Percentiles rank a stretch among this genome's conserved stretches.
Evolutionary conservation across 1,140 invertebrate species (phyloP).

Genomic region (Melitaea cinxia): DNA sequence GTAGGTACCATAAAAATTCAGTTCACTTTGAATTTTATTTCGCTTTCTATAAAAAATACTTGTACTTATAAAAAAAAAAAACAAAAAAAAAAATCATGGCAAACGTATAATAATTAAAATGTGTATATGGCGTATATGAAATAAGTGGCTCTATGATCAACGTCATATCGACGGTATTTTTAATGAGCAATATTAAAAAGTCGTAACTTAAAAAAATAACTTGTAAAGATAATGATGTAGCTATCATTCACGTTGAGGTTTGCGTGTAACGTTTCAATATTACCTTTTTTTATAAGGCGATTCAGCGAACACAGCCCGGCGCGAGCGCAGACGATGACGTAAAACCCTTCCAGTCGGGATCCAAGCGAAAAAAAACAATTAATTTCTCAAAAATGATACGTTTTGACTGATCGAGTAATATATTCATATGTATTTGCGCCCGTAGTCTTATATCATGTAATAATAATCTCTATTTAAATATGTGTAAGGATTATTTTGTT

Average conservation of each 20-base stretch:
- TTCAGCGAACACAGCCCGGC: constrained; percentile 42
- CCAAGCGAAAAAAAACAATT: constrained; percentile 47
- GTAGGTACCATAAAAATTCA: too few species aligned
- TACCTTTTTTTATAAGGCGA: constrained; percentile 45
- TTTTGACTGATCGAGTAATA: constrained; percentile 50
- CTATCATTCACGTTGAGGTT: constrained; percentile 39
- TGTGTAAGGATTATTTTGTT: background rate
- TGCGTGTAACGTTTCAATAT: constrained; percentile 37
- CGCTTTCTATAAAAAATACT: too few species aligned
- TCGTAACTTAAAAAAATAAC: constrained; percentile 12
- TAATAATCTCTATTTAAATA: background rate
- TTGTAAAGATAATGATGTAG: constrained; percentile 20
- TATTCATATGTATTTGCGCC: constrained; percentile 4
- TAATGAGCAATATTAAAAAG: background rate
- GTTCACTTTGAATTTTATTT: too few species aligned
- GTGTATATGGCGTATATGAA: too few species aligned
- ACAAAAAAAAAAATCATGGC: too few species aligned
- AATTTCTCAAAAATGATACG: constrained; percentile 39
- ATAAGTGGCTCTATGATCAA: too few species aligned
- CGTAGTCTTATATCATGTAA: background rate
- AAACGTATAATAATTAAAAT: too few species aligned
- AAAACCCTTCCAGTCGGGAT: constrained; percentile 43
- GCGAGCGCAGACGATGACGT: constrained; percentile 70
- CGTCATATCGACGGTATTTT: too few species aligned
- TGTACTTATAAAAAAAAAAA: too few species aligned